A percentile compares a stretch with the other conserved stretches of the same genome.
Evolutionary conservation across 2,797 vertebrate genomes (phyloP).

Genomic region (Danio kyathit): DNA sequence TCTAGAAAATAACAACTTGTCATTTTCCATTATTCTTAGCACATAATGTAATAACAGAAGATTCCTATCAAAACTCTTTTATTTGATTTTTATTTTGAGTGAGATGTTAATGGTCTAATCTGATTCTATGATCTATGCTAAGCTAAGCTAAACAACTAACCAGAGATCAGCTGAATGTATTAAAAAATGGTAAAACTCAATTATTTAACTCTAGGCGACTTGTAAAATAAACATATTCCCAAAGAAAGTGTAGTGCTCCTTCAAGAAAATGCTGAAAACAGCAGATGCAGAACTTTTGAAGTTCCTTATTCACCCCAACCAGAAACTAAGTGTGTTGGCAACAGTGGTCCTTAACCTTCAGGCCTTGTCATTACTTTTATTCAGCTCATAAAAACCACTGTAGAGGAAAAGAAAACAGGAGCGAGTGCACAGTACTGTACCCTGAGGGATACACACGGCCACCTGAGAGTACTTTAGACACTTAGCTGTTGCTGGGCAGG

Average conservation of each 20-base stretch:
- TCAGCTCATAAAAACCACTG: slow-evolving; percentile 47
- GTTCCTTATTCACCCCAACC: background rate
- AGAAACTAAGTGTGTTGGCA: background rate
- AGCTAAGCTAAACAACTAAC: too few species aligned
- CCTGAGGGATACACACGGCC: slow-evolving; percentile 58
- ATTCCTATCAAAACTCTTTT: too few species aligned
- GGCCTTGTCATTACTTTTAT: slow-evolving; percentile 11
- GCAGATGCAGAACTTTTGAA: background rate
- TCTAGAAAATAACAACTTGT: too few species aligned
- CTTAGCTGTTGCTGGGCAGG: slow-evolving; percentile 78
- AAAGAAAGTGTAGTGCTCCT: background rate
- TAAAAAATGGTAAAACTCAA: too few species aligned
- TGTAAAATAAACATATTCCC: too few species aligned
- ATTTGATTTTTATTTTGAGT: too few species aligned
- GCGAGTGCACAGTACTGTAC: slow-evolving; percentile 31
- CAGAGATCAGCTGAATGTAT: too few species aligned
- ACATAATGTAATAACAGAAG: too few species aligned
- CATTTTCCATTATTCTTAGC: too few species aligned
- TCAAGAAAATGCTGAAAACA: background rate
- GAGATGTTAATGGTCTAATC: too few species aligned
- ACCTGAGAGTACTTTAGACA: slow-evolving; percentile 68
- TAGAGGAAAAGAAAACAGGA: slow-evolving; percentile 52
- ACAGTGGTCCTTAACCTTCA: background rate
- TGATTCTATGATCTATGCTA: too few species aligned
- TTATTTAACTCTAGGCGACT: too few species aligned